Evolutionary conservation across 2,113 vertebrate species (phyloP).

Genomic region (Poeciliopsis turrubarensis): DNA sequence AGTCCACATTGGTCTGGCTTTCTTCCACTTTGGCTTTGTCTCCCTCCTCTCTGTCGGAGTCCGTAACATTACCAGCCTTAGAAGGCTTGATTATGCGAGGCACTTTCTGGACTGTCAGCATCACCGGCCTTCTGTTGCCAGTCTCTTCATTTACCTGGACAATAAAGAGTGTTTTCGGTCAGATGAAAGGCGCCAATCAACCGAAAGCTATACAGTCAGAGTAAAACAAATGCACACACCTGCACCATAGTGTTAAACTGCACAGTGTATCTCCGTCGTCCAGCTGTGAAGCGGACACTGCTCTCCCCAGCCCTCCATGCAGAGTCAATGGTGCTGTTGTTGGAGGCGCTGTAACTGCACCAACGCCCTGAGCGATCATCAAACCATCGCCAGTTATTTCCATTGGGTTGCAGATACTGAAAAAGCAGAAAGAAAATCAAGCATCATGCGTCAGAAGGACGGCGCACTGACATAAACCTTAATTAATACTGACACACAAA

Average conservation of each 20-base stretch:
- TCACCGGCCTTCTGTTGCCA: slow-evolving; percentile 90
- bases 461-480: not conserved
- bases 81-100: slow-evolving; percentile 83
- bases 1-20: slow-evolving; percentile 75
- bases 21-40: slow-evolving; percentile 78
- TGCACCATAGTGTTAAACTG: slow-evolving; percentile 97
- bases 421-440: not conserved
- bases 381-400: slow-evolving; percentile 96
- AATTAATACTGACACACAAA: no score
- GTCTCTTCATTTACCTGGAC: slow-evolving; percentile 93
- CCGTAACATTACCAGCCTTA: slow-evolving; percentile 84
- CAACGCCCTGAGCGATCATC: slow-evolving; percentile 94
- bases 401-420: slow-evolving; percentile 91
- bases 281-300: slow-evolving; percentile 93
- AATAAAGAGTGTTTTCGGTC: slow-evolving; percentile 5
- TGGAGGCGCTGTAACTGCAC: slow-evolving; percentile 95
- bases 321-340: slow-evolving; percentile 94
- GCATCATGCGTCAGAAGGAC: not conserved
- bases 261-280: slow-evolving; percentile 91
- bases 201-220: not conserved
- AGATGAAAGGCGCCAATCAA: slow-evolving; percentile 1
- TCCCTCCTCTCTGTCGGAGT: slow-evolving; percentile 87
- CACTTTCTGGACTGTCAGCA: slow-evolving; percentile 89
- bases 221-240: slow-evolving; percentile 71
- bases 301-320: slow-evolving; percentile 93